Evolutionary conservation across 2,888 invertebrate species (phyloP), one percentile per base, ranked within the genome.

Genomic region (Platynereis dumerilii): DNA sequence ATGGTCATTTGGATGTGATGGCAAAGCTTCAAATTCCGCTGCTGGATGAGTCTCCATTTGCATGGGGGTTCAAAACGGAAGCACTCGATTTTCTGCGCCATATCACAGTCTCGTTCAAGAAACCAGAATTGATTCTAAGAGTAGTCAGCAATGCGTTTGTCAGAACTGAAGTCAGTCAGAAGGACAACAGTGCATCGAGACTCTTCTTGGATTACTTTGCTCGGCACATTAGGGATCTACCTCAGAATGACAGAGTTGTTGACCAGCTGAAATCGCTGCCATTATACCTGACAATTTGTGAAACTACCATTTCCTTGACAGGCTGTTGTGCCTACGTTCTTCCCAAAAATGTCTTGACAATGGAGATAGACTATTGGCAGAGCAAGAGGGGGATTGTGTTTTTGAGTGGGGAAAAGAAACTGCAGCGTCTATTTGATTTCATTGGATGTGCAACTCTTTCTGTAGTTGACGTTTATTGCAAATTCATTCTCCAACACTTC

Each of bases 401-500:
- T 57, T 59, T 72, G 26, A 66, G 67, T 26, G 56, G 69, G 15
- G 60, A 70, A 29, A 60, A 60, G 27, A 45, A 22, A 1, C 60
- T 71, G 10, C 29, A 57, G 2, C 29, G 48, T 0, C 60, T 76
- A 28, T 70, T 67, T 42, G 44, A 61, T n/a, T 66, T 65, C 42
- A 61, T 76, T 1, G 69, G 66, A 7, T 68, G 74, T 57, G 67
- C 67, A 3, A 52, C 45, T 5, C 60, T 72, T 20, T 63, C 45
- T 44, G 60, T 68, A 20, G 42, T 66, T 17, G 70, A 73, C 10
- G 72, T 73, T n/a, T 73, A 73, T 34, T 71, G 69, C 26, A 55
- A 72, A 28, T 73, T 73, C 58, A 72, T 73, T 29, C 69, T 73
- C 29, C 69, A 73, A 53, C 72, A 73, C 48, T 68, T 73, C 58